phyloP scores from a whole-genome alignment of 2,797 vertebrate genomes.

The Gambelia wislizenii region DNA sequence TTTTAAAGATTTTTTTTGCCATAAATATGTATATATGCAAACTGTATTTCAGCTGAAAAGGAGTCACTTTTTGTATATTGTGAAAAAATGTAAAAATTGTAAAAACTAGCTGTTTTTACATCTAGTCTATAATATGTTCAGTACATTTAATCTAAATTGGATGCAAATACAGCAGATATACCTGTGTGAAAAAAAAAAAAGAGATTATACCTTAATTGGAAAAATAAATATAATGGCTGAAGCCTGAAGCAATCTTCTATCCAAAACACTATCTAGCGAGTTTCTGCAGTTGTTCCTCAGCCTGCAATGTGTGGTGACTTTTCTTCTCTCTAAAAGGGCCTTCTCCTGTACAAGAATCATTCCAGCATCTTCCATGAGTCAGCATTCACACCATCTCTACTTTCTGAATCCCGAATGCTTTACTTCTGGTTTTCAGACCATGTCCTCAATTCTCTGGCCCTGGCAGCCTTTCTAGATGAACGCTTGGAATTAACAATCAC shows the following conservation, averaged over 20 bases:
- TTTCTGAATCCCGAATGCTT: constrained; percentile 85
- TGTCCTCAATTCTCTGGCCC: constrained; percentile 79
- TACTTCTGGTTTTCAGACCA: constrained; percentile 91
- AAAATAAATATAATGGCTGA: too few relatives aligned
- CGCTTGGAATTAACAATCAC: constrained; percentile 78
- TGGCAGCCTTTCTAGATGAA: constrained; percentile 82
- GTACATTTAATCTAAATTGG: constrained; percentile 50
- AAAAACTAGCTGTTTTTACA: constrained; percentile 56
- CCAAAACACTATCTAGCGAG: too few relatives aligned
- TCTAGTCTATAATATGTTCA: constrained; percentile 47
- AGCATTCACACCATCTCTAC: constrained; percentile 78
- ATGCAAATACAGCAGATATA: constrained; percentile 59
- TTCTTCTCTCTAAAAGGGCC: constrained; percentile 73
- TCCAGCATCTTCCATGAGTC: constrained; percentile 75
- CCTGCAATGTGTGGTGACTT: fast-evolving
- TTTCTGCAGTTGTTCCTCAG: too few relatives aligned
- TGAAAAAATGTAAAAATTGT: constrained; percentile 55
- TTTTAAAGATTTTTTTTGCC: constrained; percentile 55
- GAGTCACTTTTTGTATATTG: constrained; percentile 56
- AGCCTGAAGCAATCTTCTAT: too few relatives aligned
- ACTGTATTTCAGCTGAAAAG: constrained; percentile 62
- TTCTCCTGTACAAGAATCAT: constrained; percentile 79
- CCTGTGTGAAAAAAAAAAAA: too few relatives aligned
- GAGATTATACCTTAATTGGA: too few relatives aligned
- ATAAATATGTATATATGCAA: constrained; percentile 64